These are phyloP conservation scores for Lytechinus pictus DNA, from an alignment of 35 echinoderm and acorn worm genomes.

Conservation along the genomic window DNA sequence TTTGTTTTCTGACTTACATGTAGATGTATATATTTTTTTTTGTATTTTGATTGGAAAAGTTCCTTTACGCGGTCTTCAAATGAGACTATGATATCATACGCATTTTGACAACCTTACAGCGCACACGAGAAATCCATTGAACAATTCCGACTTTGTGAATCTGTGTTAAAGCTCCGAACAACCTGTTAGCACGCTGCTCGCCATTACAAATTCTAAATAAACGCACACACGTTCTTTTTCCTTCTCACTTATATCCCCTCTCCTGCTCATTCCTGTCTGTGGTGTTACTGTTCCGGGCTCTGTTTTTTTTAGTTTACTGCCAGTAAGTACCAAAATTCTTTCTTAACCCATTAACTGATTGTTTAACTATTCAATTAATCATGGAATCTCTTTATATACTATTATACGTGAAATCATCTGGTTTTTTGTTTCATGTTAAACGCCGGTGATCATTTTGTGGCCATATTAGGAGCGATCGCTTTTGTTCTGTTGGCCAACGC, in stretches of 20 bases:
- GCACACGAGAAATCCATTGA: not conserved
- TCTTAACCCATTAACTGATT: not conserved
- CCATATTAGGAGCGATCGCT: not conserved
- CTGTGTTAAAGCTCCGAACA: not conserved
- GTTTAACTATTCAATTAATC: not conserved
- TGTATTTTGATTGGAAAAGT: no score
- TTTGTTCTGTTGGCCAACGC: constrained; percentile 7
- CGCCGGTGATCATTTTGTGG: not conserved
- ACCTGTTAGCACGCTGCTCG: not conserved
- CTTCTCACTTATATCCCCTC: not conserved
- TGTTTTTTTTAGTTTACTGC: not conserved
- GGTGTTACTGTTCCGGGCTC: not conserved
- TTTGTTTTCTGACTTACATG: no score
- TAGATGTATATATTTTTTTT: no score
- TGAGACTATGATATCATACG: not conserved
- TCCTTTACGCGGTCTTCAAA: not conserved
- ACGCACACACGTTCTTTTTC: not conserved
- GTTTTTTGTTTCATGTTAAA: no score
- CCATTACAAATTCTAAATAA: not conserved
- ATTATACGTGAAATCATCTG: no score
- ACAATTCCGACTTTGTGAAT: not conserved
- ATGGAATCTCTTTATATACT: no score
- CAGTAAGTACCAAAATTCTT: not conserved
- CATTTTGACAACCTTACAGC: not conserved
- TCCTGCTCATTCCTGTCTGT: not conserved